Base-by-base conservation (phyloP, 2,797 vertebrate genomes). In the Malacoraja senta region DNA sequence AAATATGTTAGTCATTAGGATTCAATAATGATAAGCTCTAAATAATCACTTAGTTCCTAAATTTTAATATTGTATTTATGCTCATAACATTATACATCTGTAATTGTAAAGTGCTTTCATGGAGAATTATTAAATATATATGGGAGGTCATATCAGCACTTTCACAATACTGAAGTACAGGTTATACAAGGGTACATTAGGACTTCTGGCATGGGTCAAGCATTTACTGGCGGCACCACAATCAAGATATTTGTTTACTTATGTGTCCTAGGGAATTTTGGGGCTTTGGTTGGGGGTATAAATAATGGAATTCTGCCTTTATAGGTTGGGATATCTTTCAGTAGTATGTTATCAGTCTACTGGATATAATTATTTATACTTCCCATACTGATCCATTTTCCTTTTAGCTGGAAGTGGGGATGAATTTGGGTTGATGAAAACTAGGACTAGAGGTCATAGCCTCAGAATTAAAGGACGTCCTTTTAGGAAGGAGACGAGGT, bases 1-100 rank as follows among this genome's bases (percentile, higher is more conserved):
- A 88, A 88, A 68, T 68, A 84, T 84, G 61, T 88, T 35, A 68
- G 65, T 68, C 84, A 88, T 88, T 65, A 35, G n/a, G 63, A 88
- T 88, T 68, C 32, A 88, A 68, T 32, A 68, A 12, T 35, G 12
- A 68, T 17, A 9, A 21, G 84, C n/a, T 88, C 84, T 68, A 88
- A 88, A 88, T 4, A 13, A 61, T 61, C 19, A 21, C 3, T 68
- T 35, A 88, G 1, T 32, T 88, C 2, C 61, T 32, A 88, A 35
- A 68, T 21, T 35, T 88, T 68, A 65, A 68, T 65, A 32, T 10
- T 35, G 2, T 68, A 4, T 68, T 88, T 68, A 35, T 65, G 63
- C 12, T 15, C n/a, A 88, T 35, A 35, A 88, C 1, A 68, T 35
- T 68, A 35, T 17, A 35, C 9, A 21, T 1, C 32, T 35, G n/a